Conservation (phyloP, 2,113 vertebrate species). For the Pomatostomus ruficeps region DNA sequence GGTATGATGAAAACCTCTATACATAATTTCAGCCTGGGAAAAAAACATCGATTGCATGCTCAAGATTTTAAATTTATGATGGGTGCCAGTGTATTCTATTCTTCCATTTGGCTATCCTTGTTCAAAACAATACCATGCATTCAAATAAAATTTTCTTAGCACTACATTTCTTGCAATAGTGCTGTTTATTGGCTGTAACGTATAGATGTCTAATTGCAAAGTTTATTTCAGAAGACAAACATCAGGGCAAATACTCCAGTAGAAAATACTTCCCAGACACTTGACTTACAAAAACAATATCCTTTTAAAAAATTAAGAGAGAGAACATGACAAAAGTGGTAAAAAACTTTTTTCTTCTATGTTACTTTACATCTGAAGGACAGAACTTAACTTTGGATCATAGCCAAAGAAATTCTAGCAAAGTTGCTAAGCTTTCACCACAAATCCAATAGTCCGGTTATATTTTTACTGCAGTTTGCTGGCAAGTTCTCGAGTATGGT, state of each 20-base stretch:
- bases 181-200: background rate
- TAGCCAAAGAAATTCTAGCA: background rate
- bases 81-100: background rate
- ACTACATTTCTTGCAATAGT: background rate
- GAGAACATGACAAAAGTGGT: background rate
- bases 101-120: background rate
- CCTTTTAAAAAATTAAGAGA: background rate
- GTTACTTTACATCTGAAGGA: background rate
- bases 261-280: background rate
- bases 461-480: conserved; percentile 1
- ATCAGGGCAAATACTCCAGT: background rate
- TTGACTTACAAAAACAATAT: background rate
- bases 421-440: conserved; percentile 8
- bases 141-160: background rate
- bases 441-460: conserved; percentile 1
- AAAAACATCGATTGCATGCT: background rate
- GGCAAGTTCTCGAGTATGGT: background rate
- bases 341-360: background rate
- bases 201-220: background rate
- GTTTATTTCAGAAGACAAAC: background rate
- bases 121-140: background rate
- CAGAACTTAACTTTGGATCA: background rate
- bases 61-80: background rate
- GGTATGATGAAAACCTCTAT: background rate
- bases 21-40: background rate